Percentiles rank a stretch among this genome's conserved stretches.
These are phyloP conservation scores for Craterocephalus amniculus DNA, from an alignment of 2,797 vertebrate species.

Conservation along the genomic window DNA sequence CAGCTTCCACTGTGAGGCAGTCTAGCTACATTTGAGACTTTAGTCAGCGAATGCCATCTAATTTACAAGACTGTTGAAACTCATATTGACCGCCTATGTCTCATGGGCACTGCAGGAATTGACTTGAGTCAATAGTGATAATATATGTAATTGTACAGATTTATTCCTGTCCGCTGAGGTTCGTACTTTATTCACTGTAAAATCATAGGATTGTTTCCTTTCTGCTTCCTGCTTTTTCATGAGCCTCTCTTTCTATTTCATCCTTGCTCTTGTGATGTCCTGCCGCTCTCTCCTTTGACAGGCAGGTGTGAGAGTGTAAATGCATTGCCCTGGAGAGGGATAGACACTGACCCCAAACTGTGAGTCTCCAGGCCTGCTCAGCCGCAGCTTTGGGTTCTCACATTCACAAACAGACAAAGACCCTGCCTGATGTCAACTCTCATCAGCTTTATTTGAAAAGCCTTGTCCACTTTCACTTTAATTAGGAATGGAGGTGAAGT, in stretches of 20 bases:
- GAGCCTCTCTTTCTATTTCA: constrained; percentile 1
- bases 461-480: constrained; percentile 61
- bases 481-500: constrained; percentile 56
- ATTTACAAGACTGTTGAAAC: constrained; percentile 26
- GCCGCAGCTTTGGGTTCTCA: constrained; percentile 46
- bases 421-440: constrained; percentile 62
- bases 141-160: constrained; percentile 50
- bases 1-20: constrained; percentile 66
- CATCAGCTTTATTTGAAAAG: constrained; percentile 76
- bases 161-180: constrained; percentile 48
- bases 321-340: constrained; percentile 81
- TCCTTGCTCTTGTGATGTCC: constrained; percentile 36
- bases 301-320: constrained; percentile 88
- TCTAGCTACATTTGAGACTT: constrained; percentile 47
- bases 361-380: constrained; percentile 74
- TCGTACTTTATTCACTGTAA: constrained; percentile 52
- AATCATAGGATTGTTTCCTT: constrained; percentile 25
- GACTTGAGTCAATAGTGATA: constrained; percentile 59
- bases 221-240: constrained; percentile 8
- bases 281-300: constrained; percentile 85
- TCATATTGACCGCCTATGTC: constrained; percentile 56
- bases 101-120: constrained; percentile 49
- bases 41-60: not conserved
- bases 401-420: constrained; percentile 50
- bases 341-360: constrained; percentile 91